Evolutionary conservation across 2,797 vertebrate genomes (phyloP), one percentile per base, ranked within the genome.

Genomic region (Astyanax mexicanus): DNA sequence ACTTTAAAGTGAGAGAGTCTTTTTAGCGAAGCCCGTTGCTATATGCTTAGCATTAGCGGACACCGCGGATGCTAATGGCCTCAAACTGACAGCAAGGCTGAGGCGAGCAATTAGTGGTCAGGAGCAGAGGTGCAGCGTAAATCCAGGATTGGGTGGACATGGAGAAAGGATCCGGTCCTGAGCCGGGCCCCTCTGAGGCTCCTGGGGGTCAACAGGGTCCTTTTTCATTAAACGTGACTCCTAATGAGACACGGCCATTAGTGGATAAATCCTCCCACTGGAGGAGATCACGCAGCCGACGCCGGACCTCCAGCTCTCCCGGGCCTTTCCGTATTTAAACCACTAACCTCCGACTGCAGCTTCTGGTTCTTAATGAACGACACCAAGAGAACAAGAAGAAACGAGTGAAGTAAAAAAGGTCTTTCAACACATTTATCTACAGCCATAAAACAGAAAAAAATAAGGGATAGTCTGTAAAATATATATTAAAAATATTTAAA

Each of bases 91-190:
- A 55, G 49, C 68, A 67, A 71, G 81, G 76, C 81, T 79, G 38
- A 51, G 69, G 49, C 65, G 74, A 69, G 47, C 51, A 84, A 82
- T 85, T 89, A 87, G 86, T 80, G 77, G 77, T 21, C 27, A 77
- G 79, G 83, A 84, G 82, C 72, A 75, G 80, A 72, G 72, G 61
- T 70, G 74, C 71, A 78, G 76, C 84, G 79, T 85, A 85, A 83
- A 88, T 77, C 57, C 76, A n/a, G 69, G 81, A 75, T 75, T 54
- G 21, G 11, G 21, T 54, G 51, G 10, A 72, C 79, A 70, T 75
- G 84, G 61, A 83, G 60, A 84, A 74, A 80, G 77, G 84, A 84
- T 76, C 27, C n/a, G 58, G 62, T 72, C 29, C 67, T 79, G 79
- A 82, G 65, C 75, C 29, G 7, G 32, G 71, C 52, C 62, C 78